Evolutionary conservation across 2,113 vertebrate species (phyloP).

Genomic region (Epinephelus fuscoguttatus): DNA sequence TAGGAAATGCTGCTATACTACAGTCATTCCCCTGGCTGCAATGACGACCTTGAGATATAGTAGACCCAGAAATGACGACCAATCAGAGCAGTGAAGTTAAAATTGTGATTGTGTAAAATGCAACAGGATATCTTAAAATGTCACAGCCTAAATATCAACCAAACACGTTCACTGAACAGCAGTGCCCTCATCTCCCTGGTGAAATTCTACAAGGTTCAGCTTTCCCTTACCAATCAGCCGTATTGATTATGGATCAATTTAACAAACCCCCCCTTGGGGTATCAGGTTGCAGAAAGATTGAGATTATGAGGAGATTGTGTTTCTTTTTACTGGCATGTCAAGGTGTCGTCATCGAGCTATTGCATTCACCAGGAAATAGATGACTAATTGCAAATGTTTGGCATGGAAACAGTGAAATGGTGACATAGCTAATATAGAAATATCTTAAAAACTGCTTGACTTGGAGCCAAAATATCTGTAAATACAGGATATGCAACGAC

Average conservation of each 20-base stretch:
- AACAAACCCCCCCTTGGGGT: background rate
- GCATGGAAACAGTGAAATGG: background rate
- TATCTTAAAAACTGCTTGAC: background rate
- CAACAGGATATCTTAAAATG: background rate
- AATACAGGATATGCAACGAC: background rate
- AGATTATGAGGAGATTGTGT: constrained; percentile 15
- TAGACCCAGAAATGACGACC: too few species aligned
- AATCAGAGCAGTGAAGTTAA: too few species aligned
- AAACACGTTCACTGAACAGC: background rate
- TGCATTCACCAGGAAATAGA: background rate
- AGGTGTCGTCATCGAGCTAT: constrained; percentile 1
- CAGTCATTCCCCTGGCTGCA: too few species aligned
- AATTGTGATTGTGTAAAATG: background rate
- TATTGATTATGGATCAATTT: constrained; percentile 41
- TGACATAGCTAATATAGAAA: background rate
- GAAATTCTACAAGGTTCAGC: background rate
- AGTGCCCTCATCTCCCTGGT: background rate
- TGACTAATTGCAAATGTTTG: background rate
- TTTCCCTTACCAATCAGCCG: constrained; percentile 6
- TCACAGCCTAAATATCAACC: background rate
- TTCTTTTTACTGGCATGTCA: constrained; percentile 24
- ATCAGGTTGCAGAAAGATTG: background rate
- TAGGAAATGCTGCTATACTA: too few species aligned
- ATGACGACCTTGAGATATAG: too few species aligned
- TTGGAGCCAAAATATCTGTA: background rate